A percentile compares a stretch with the other conserved stretches of the same genome.
These are phyloP conservation scores for Karalla daura DNA, from an alignment of 2,797 vertebrate genomes.

Conservation along the genomic window DNA sequence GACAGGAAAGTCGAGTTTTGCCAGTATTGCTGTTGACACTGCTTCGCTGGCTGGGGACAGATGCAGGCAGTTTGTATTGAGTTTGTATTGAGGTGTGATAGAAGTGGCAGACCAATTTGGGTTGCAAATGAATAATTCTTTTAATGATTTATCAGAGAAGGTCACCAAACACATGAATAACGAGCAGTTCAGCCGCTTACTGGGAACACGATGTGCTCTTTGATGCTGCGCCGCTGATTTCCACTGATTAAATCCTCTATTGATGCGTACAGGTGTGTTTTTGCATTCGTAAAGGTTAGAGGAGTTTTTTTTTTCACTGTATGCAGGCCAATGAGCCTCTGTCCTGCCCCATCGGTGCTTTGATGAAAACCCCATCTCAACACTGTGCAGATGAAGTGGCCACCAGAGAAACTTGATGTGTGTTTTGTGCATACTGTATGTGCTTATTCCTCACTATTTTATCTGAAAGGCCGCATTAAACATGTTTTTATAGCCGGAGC, in stretches of 20 bases:
- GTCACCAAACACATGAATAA: not conserved
- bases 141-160: conserved; percentile 11
- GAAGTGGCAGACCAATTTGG: not conserved
- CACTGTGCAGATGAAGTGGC: not conserved
- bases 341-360: not conserved
- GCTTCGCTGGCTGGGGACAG: not conserved
- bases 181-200: not conserved
- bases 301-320: not conserved
- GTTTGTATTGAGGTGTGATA: not conserved
- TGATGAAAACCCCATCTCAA: not conserved
- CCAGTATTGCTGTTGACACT: not conserved
- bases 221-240: conserved; percentile 9
- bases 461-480: too few species aligned
- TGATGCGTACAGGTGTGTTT: not conserved
- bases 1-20: too few species aligned
- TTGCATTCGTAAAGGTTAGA: conserved; percentile 12
- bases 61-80: not conserved
- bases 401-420: not conserved
- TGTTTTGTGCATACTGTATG: too few species aligned
- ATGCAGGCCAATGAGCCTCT: not conserved
- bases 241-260: not conserved
- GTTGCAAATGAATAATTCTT: not conserved
- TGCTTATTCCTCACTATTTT: not conserved
- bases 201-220: not conserved
- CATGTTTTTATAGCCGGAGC: too few species aligned